A percentile compares a stretch with the other conserved stretches of the same genome.
These are phyloP conservation scores for Epizoanthus illoricatus DNA, from an alignment of 92 coral and sea anemone species.

Conservation along the genomic window DNA sequence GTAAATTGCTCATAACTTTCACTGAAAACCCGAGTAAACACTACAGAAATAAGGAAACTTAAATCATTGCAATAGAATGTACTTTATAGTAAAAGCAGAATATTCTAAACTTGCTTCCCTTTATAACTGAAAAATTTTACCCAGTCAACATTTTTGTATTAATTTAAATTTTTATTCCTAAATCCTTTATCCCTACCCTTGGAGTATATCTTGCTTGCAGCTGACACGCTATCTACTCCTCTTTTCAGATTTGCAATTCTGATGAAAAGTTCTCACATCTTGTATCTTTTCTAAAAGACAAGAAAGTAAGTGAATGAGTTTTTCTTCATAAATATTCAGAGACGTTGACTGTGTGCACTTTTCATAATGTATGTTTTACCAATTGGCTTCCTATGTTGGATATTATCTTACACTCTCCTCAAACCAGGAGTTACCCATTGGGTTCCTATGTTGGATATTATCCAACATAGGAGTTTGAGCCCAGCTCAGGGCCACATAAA, in stretches of 20 bases:
- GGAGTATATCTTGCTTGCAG: neutral
- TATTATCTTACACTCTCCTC: too few species aligned
- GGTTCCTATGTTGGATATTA: too few species aligned
- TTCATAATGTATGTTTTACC: neutral
- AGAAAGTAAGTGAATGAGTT: conserved; percentile 60
- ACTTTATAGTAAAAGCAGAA: too few species aligned
- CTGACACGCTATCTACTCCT: neutral
- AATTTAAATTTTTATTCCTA: neutral
- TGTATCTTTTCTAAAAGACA: conserved; percentile 69
- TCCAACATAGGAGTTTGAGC: too few species aligned
- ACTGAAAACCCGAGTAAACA: too few species aligned
- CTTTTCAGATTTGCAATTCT: conserved; percentile 74
- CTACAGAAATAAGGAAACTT: too few species aligned
- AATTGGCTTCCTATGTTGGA: too few species aligned
- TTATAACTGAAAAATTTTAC: neutral
- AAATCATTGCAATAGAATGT: too few species aligned
- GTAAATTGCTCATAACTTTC: neutral
- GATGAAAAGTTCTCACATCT: conserved; percentile 82
- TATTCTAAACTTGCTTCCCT: too few species aligned
- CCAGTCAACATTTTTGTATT: neutral
- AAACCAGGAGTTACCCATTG: neutral
- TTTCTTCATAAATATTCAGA: neutral
- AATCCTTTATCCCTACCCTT: neutral
- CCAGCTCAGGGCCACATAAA: too few species aligned
- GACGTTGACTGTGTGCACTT: neutral